Base-by-base conservation (phyloP, 2,797 vertebrate species). In the Eremophila alpestris region DNA sequence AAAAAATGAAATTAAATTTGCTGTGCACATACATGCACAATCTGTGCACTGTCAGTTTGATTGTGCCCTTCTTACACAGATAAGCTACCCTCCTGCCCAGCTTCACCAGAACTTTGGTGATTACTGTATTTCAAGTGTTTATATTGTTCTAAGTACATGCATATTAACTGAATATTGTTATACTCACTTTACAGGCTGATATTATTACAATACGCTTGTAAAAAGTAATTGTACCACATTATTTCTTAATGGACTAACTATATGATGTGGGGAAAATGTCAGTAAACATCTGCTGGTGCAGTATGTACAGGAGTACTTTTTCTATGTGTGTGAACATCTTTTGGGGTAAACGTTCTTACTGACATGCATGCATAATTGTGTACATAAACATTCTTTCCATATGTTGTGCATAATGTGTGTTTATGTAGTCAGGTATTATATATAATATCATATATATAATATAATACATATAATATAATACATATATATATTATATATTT, bases 61-160 rank as follows among this genome's bases (percentile, higher is more conserved):
- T 43, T 63, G 14, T 46, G n/a, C 11, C 58, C 9, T 79, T 78
- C 30, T 38, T 43, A 55, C 4, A 29, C 19, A 68, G 17, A 62
- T 21, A 27, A 52, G 5, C 1, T n/a, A 5, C 3, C 2, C 1
- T 17, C 11, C 8, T 11, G 15, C 7, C 4, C 4, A 2, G 5
- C 17, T 38, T 23, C 52, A 40, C 46, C n/a, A 52, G n/a, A 71
- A 30, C 75, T 70, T 51, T 74, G 13, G 19, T 54, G 20, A 11
- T 91, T 9, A 26, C 52, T 79, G 24, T 85, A 77, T 86, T 91
- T 78, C 13, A 75, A 74, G 62, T 75, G 54, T 81, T 83, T 90
- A 10, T 70, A 30, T 30, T 86, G 26, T 62, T 94, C 26, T 82
- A 79, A 75, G 58, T 36, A 56, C 32, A 75, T 51, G 13, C 19